These are phyloP conservation scores for Drosophila setosimentum DNA, from an alignment of 2,888 invertebrate species.

Conservation along the genomic window DNA sequence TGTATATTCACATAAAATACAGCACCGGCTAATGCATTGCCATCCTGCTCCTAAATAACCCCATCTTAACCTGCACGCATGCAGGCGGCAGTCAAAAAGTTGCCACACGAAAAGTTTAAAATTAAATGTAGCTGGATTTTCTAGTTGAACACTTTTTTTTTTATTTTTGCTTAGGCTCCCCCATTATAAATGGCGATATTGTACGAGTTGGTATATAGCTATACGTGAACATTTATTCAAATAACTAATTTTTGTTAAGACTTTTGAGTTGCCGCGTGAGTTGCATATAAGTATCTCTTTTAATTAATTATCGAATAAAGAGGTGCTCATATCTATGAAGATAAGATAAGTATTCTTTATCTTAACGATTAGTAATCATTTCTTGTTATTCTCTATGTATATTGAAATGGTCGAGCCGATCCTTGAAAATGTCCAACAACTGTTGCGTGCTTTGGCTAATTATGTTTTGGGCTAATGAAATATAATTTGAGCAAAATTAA, in stretches of 20 bases:
- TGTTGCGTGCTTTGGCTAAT: slow-evolving; percentile 46
- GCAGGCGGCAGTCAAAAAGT: slow-evolving; percentile 59
- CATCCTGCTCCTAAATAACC: slow-evolving; percentile 65
- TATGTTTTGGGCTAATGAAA: slow-evolving; percentile 65
- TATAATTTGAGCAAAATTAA: slow-evolving; percentile 78
- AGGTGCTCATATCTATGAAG: background rate
- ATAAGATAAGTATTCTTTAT: background rate
- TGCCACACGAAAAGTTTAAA: slow-evolving; percentile 72
- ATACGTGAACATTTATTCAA: background rate
- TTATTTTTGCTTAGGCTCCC: background rate
- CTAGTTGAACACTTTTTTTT: slow-evolving; percentile 24
- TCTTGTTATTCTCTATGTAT: background rate
- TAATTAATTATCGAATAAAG: background rate
- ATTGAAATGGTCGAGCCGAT: background rate
- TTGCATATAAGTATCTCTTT: background rate
- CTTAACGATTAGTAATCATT: background rate
- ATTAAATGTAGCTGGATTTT: slow-evolving; percentile 70
- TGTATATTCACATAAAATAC: slow-evolving; percentile 54
- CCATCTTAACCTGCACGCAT: slow-evolving; percentile 25
- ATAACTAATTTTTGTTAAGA: background rate
- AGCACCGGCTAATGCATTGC: slow-evolving; percentile 68
- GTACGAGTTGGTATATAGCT: background rate
- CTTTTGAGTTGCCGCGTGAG: background rate
- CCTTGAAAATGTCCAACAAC: background rate
- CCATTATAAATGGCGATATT: background rate